A percentile compares a stretch with the other conserved stretches of the same genome.
phyloP scores from a whole-genome alignment of 2,888 invertebrate species.

The Tetranychus piercei region DNA sequence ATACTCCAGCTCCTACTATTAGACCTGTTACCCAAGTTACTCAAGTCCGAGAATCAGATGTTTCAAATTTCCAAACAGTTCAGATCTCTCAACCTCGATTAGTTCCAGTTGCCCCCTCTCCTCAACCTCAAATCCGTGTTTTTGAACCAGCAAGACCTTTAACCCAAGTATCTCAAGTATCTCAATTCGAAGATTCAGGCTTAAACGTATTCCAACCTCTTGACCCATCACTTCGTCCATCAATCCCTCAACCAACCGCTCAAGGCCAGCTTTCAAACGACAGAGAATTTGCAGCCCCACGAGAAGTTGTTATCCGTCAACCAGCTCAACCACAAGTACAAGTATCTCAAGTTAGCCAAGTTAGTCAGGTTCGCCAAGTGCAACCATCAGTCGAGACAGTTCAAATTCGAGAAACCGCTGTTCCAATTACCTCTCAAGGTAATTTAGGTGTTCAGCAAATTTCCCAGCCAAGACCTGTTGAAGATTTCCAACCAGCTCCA shows the following conservation, averaged over 20 bases:
- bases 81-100: neutral
- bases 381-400: neutral
- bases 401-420: neutral
- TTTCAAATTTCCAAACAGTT: neutral
- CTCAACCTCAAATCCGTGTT: neutral
- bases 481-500: neutral
- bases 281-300: neutral
- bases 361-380: neutral
- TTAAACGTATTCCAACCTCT: neutral
- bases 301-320: neutral
- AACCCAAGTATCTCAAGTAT: neutral
- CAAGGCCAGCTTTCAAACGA: too few relatives aligned
- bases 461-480: neutral
- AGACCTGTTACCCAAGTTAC: neutral
- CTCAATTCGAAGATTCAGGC: neutral
- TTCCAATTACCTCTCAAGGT: neutral
- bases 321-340: neutral
- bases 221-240: neutral
- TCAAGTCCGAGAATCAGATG: neutral
- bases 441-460: neutral
- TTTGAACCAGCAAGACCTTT: neutral
- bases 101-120: neutral
- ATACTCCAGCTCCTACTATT: neutral
- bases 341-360: neutral
- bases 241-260: neutral